phyloP scores from a whole-genome alignment of 2,797 vertebrate species.

The Falco berigora region DNA sequence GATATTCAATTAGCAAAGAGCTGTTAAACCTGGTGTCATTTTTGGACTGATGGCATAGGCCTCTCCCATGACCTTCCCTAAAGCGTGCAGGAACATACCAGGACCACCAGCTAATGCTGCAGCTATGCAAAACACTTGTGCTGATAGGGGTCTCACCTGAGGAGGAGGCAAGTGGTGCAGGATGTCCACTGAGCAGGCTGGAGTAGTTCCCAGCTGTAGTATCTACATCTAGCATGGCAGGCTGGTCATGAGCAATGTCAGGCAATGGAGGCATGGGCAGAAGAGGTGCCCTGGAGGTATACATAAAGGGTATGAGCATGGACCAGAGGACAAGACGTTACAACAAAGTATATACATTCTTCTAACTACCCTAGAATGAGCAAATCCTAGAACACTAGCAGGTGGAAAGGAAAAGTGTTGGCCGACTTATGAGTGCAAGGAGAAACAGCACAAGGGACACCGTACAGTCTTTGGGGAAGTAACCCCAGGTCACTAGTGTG shows the following conservation, averaged over 20 bases:
- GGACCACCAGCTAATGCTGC: not conserved
- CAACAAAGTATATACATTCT: not conserved
- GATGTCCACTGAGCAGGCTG: not conserved
- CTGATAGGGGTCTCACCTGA: slow-evolving; percentile 28
- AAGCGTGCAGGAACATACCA: not conserved
- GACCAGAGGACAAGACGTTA: not conserved
- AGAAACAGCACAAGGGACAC: not conserved
- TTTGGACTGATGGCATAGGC: not conserved
- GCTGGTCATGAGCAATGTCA: not conserved
- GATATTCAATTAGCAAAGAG: not conserved
- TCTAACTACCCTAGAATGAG: not conserved
- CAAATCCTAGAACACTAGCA: not conserved
- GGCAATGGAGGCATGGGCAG: not conserved
- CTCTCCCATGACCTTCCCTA: not conserved
- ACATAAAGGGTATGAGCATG: not conserved
- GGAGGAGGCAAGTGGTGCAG: not conserved
- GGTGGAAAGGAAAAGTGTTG: not conserved
- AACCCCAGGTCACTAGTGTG: not conserved
- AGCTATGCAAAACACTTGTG: not conserved
- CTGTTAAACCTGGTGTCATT: not conserved
- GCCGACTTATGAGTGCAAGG: not conserved
- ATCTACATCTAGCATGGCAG: not conserved
- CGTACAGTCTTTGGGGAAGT: not conserved
- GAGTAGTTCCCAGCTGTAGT: not conserved
- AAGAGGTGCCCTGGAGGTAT: not conserved